phyloP scores from a whole-genome alignment of 1,140 invertebrate species.

The Euglossa dilemma region DNA sequence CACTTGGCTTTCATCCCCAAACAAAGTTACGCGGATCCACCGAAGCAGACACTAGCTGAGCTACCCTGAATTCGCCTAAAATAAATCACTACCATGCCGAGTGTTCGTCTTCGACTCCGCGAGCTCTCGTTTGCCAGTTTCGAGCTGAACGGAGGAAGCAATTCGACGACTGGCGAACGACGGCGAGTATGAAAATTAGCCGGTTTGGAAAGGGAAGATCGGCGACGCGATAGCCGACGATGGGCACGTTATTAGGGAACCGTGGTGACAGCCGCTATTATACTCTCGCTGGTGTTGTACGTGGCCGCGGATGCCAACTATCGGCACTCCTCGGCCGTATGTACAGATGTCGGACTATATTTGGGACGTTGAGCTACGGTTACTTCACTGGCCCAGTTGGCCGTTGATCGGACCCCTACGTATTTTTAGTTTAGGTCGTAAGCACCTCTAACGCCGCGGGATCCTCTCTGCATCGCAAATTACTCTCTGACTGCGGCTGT shows the following conservation, averaged over 20 bases:
- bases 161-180: no score
- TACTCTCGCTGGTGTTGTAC: slow-evolving; percentile 16
- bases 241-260: slow-evolving; percentile 45
- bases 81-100: no score
- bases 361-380: slow-evolving; percentile 74
- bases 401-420: slow-evolving; percentile 65
- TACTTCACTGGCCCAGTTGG: slow-evolving; percentile 76
- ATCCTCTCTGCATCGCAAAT: slow-evolving; percentile 52
- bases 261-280: slow-evolving; percentile 61
- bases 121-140: no score
- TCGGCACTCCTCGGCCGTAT: slow-evolving; percentile 40
- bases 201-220: neutral
- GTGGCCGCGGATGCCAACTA: slow-evolving; percentile 50
- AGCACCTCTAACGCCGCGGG: slow-evolving; percentile 34
- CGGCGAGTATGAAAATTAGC: slow-evolving; percentile 25
- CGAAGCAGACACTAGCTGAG: no score
- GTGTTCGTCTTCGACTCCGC: no score
- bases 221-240: neutral
- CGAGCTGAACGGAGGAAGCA: no score
- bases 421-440: slow-evolving; percentile 73
- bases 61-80: no score
- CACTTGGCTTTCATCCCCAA: no score
- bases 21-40: no score
- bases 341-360: slow-evolving; percentile 75
- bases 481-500: slow-evolving; percentile 30